Evolutionary conservation across 2,113 vertebrate genomes (phyloP), one percentile per base, ranked within the genome.

Genomic region (Salvelinus fontinalis): DNA sequence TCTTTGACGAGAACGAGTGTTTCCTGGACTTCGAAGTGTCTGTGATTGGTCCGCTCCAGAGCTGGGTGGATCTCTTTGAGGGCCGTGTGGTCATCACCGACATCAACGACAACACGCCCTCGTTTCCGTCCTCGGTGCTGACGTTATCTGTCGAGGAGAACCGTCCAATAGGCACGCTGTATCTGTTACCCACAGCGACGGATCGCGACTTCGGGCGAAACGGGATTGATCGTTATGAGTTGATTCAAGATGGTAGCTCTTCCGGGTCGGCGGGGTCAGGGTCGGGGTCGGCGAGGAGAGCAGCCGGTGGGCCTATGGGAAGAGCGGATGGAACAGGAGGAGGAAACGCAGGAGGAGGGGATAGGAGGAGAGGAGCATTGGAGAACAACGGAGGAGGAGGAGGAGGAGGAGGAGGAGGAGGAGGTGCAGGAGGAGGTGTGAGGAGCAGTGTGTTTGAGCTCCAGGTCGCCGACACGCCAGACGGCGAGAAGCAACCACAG

Each of bases 11-110:
- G 85, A 98, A 98, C 16, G 97, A 99, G 90, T 98, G 97, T 69
- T 97, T 98, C 93, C 79, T 98, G 88, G 96, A 99, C 94, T 99
- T 98, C 86, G 97, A 99, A 84, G 96, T 98, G 87, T 98, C 96
- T 1, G 97, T 99, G 75, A 99, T 99, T 67, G 97, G 97, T 27
- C 97, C 97, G 0, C 94, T 97, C 74, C 97, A 99, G 92, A 99
- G 97, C 92, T 99, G 96, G 97, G 97, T 99, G 79, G 96, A 98
- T 89, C 94, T 99, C 74, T 97, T 98, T 26, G 97, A 99, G 83
- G 97, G 97, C 44, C 93, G 96, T 26, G 96, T 99, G 82, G 93
- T 98, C 82, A 94, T 99, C 72, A 93, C 97, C 48, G 97, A 99
- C 89, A 98, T 99, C 87, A 99, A 99, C 62, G 97, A 99, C 89